Evolutionary conservation across 2,797 vertebrate species (phyloP).

Genomic region (Tokudaia muenninki): DNA sequence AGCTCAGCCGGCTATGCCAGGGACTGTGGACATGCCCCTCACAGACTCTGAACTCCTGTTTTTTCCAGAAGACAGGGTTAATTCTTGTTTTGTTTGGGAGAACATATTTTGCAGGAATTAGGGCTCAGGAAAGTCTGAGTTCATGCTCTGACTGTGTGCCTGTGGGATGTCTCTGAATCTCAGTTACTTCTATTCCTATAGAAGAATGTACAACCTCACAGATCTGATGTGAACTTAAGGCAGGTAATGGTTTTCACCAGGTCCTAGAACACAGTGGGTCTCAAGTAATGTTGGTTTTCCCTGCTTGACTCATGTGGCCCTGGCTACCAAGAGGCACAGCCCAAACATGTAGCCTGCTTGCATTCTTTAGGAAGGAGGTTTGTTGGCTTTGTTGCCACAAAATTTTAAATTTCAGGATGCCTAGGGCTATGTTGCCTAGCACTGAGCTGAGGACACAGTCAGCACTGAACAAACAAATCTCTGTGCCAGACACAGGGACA

Average conservation of each 20-base stretch:
- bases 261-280: not conserved
- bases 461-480: slow-evolving; percentile 38
- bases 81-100: not conserved
- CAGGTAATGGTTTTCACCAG: not conserved
- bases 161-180: not conserved
- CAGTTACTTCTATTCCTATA: not conserved
- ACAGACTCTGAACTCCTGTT: not conserved
- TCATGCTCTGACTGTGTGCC: not conserved
- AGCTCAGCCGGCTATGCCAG: not conserved
- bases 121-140: not conserved
- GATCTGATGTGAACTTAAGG: not conserved
- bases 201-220: not conserved
- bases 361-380: not conserved
- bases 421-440: not conserved
- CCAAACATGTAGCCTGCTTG: not conserved
- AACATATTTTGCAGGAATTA: not conserved
- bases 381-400: slow-evolving; percentile 8
- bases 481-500: not conserved
- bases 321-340: not conserved
- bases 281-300: not conserved
- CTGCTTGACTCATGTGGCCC: not conserved
- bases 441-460: not conserved
- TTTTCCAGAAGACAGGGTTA: not conserved
- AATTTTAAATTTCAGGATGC: not conserved
- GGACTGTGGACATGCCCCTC: not conserved